These are phyloP conservation scores for Erpetoichthys calabaricus DNA, from an alignment of 2,797 vertebrate species.

Conservation along the genomic window DNA sequence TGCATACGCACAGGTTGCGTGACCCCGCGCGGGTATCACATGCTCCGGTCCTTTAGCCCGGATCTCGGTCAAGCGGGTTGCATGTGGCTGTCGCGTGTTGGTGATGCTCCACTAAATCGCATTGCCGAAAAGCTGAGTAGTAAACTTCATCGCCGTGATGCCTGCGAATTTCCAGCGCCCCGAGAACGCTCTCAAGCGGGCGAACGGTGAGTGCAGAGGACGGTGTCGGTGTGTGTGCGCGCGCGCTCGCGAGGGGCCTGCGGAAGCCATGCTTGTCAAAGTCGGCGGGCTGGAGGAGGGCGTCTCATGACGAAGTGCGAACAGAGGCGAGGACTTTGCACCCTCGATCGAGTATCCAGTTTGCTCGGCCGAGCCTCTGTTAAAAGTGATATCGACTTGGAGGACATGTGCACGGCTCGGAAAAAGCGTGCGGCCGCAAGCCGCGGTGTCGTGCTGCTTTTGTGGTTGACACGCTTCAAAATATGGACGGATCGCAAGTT, in stretches of 20 bases:
- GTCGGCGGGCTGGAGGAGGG: no score
- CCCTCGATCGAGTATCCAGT: no score
- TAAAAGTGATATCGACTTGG: no score
- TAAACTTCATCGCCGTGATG: slow-evolving; percentile 43
- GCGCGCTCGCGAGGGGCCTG: neutral
- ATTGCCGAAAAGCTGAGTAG: slow-evolving; percentile 15
- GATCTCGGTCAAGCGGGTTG: slow-evolving; percentile 18
- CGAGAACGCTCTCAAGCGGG: slow-evolving; percentile 92
- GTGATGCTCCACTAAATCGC: slow-evolving; percentile 24
- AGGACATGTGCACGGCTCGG: no score
- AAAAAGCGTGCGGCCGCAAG: no score
- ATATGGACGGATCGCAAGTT: no score
- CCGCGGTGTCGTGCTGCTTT: no score
- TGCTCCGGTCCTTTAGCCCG: slow-evolving; percentile 43
- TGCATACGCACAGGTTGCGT: neutral
- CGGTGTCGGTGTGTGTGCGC: slow-evolving; percentile 23
- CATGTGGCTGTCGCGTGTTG: slow-evolving; percentile 41
- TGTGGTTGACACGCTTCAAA: no score
- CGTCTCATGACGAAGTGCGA: no score
- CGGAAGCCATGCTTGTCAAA: neutral
- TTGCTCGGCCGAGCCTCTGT: no score
- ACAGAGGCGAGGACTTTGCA: no score
- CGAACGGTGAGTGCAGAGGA: slow-evolving; percentile 68
- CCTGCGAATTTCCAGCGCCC: slow-evolving; percentile 95
- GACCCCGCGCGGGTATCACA: slow-evolving; percentile 35